Evolutionary conservation across 1,140 invertebrate genomes (phyloP), one percentile per base, ranked within the genome.

Genomic region (Cydia fagiglandana): DNA sequence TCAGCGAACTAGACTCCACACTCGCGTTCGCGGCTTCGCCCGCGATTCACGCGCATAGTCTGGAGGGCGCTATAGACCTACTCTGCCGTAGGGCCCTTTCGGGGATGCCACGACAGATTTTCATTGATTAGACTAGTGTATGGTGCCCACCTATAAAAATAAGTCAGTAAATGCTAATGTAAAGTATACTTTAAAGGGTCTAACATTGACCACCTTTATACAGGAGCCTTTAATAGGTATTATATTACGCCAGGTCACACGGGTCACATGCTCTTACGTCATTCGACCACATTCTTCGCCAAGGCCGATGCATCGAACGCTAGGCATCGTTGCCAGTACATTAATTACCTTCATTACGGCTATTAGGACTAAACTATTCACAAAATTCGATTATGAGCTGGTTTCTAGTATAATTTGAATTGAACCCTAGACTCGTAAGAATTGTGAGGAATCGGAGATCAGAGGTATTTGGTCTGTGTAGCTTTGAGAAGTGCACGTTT

Each of bases 231-330:
- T 56, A 6, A 56, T 56, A 56, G 1, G 53, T 4, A 56, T 17
- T 56, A 56, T 4, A 56, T 47, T 45, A 47, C n/a, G 0, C 0
- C 20, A 24, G 56, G 20, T 61, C 56, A 61, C 20, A 61, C 1
- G 56, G 56, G 20, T 61, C 56, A 56, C 53, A 17, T 56, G 56
- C 10, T 34, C 45, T 79, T 79, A 76, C 68, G 78, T 77, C 75
- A 83, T 73, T 66, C 78, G 66, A 81, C 80, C 78, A 84, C 87
- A 89, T 88, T 87, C 86, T 81, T 80, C n/a, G 68, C 78, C 79
- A 87, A 89, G 86, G 87, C 83, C 84, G 85, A 79, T 85, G 85
- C 81, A 86, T 79, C 73, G 78, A 78, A 79, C 78, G 76, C 73
- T 70, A 79, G 80, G 80, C 78, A 74, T 78, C 74, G 73, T 64